Base-by-base conservation (phyloP, 2,113 vertebrate species). In the Lepisosteus oculatus region DNA sequence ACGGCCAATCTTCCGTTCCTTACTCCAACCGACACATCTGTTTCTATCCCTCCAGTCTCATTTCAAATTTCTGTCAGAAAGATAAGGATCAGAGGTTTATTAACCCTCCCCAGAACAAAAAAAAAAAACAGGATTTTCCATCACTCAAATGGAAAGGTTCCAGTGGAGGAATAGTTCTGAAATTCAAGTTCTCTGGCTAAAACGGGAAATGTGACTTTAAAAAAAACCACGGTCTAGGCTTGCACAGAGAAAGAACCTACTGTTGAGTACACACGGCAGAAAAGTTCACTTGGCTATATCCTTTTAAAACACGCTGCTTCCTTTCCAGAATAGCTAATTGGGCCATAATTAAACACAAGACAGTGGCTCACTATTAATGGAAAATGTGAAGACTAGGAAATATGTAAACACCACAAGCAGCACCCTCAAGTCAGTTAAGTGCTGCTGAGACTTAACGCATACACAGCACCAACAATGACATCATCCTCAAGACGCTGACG, bases 201-300 rank as follows among this genome's bases (percentile, higher is more conserved):
- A 75, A 79, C 77, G 83, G 78, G 84, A 84, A 80, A 88, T 78
- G 73, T 77, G 75, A 80, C 76, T 78, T 76, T 77, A 81, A 83
- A 79, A 84, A 17, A 86, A 80, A 7, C 61, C 78, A 76, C 66
- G 77, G 63, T 77, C 77, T 72, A 80, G 79, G 80, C 84, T 83
- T 67, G 9, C 74, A 29, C 69, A 80, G 66, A 84, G 71, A 87
- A 83, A 81, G 84, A 79, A 83, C 83, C 81, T 82, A 82, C 79
- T 86, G 82, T 90, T 81, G 72, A 76, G 69, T 80, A 65, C 75
- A 77, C 72, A 76, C 86, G 84, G 83, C 78, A 78, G 84, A 85
- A 85, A 51, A 6, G 47, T 9, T 51, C 82, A 83, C 76, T 73
- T 76, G 85, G 84, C 85, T 82, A 78, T 77, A 73, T 79, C 86